phyloP scores from a whole-genome alignment of 2,113 vertebrate genomes.

The Hiodon alosoides region DNA sequence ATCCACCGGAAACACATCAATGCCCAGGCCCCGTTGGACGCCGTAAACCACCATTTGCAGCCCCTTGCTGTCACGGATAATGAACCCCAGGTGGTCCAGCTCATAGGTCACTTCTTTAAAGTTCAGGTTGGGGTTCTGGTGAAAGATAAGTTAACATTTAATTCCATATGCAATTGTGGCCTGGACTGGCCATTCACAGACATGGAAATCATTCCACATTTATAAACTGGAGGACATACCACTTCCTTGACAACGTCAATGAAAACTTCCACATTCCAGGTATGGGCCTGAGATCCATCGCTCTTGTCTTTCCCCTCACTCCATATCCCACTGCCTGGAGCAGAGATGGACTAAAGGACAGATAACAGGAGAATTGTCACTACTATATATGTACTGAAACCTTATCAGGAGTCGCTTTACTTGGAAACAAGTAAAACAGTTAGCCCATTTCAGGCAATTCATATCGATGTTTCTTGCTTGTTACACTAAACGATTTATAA shows the following conservation, averaged over 20 bases:
- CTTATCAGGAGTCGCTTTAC: too few relatives aligned
- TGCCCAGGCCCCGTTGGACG: conserved; percentile 87
- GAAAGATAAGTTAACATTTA: conserved; percentile 22
- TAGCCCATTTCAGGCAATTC: too few relatives aligned
- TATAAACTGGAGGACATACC: conserved; percentile 59
- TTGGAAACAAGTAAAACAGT: too few relatives aligned
- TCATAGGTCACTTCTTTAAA: conserved; percentile 99
- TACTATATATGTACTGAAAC: neutral
- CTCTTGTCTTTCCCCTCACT: conserved; percentile 98
- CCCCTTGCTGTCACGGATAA: conserved; percentile 94
- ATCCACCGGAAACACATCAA: conserved; percentile 95
- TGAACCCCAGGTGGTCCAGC: conserved; percentile 89
- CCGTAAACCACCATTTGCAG: conserved; percentile 95
- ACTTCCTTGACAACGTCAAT: conserved; percentile 96
- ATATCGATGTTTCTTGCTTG: too few relatives aligned
- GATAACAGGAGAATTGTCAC: neutral
- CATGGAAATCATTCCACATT: neutral
- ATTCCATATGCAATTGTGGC: neutral
- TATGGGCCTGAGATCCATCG: conserved; percentile 85
- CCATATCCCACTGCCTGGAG: conserved; percentile 96
- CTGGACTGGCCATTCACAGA: too few relatives aligned
- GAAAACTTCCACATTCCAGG: conserved; percentile 97
- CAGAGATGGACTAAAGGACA: conserved; percentile 78
- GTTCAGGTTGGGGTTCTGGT: conserved; percentile 89
- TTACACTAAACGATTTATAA: too few relatives aligned